Base-by-base conservation (phyloP, 2,888 invertebrate genomes). In the Patella depressa region DNA sequence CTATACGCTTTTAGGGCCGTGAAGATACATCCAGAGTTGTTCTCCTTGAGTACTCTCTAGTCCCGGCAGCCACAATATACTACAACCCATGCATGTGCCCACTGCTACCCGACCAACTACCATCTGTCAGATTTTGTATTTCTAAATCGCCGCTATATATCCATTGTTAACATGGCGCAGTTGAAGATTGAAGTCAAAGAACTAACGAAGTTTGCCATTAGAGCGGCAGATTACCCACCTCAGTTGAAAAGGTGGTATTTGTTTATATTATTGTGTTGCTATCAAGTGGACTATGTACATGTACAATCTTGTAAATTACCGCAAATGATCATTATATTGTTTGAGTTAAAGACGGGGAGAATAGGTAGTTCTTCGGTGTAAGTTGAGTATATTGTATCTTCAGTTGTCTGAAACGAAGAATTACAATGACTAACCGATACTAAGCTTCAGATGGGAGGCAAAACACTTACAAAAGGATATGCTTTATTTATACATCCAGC, bases 171-270 rank as follows among this genome's bases (percentile, higher is more conserved):
- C 74, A 93, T 89, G 73, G 92, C 91, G 75, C 93, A 93, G 87
- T 93, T 93, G 85, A 93, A 93, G 59, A 93, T 93, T 12, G 93
- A 93, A 0, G 93, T 93, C 19, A 93, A 86, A 14, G 92, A 92
- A 76, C 92, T 92, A 93, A 93, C 93, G 14, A 93, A 86, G 2
- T 93, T 93, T 15, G 93, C 92, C 84, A 93, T 84, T 91, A 93
- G 92, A 12, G 93, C 93, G 11, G 93, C 93, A 24, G 24, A 24
- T 24, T 24, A 24, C 24, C 24, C 24, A 24, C 24, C 24, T 24
- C 24, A 24, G 24, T 24, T 24, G 24, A 24, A 24, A 24, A 24
- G 24, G 24, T 24, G 24, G 24, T 24, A 24, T 24, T 24, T 24
- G 24, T 24, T 24, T 24, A 24, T 24, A 24, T 24, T 24, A 24